phyloP scores from a whole-genome alignment of 2,888 invertebrate species.

The Tubulanus polymorphus region DNA sequence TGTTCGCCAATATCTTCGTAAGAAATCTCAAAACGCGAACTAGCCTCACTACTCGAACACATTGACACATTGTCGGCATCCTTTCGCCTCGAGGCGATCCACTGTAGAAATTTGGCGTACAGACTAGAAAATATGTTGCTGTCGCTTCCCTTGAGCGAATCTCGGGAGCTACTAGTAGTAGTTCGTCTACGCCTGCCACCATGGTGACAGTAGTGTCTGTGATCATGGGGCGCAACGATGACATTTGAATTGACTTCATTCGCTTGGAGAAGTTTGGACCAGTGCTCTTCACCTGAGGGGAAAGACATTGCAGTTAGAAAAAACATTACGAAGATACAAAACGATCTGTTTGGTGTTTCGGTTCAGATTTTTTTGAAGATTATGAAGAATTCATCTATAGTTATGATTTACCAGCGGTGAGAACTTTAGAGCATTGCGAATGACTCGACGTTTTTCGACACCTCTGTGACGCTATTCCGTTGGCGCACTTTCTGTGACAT shows the following conservation, averaged over 20 bases:
- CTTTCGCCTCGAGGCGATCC: conserved; percentile 16
- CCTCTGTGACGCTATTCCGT: neutral
- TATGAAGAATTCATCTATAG: neutral
- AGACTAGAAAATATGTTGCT: conserved; percentile 19
- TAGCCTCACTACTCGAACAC: neutral
- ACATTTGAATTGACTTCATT: conserved; percentile 32
- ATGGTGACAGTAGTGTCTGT: neutral
- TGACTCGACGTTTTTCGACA: neutral
- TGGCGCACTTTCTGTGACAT: conserved; percentile 1
- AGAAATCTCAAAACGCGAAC: conserved; percentile 2
- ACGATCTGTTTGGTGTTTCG: neutral
- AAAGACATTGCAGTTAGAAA: neutral
- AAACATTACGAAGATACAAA: neutral
- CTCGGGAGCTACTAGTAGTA: neutral
- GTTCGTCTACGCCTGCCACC: conserved; percentile 1
- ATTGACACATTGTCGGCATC: neutral
- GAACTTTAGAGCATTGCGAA: neutral
- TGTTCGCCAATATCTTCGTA: conserved; percentile 3
- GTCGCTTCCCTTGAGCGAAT: neutral
- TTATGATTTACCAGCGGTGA: neutral
- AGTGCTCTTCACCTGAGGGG: conserved; percentile 33
- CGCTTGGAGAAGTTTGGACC: conserved; percentile 39
- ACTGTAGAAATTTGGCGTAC: conserved; percentile 21
- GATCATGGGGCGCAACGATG: conserved; percentile 14
- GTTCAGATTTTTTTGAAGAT: neutral